Evolutionary conservation across 2,113 vertebrate species (phyloP), one percentile per base, ranked within the genome.

Genomic region (Leiothrix lutea): DNA sequence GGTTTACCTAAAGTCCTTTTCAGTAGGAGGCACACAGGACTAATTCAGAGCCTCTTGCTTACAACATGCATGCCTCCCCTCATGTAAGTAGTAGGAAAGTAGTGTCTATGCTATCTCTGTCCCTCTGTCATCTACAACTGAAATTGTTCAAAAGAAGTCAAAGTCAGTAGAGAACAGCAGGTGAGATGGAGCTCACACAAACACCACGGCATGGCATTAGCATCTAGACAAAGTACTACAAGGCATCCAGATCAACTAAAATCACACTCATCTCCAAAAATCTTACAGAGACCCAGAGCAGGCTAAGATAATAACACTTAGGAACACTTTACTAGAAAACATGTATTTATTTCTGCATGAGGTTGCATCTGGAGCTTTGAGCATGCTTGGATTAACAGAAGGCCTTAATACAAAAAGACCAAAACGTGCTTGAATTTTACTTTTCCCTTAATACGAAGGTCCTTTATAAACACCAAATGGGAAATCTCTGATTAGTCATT

Each of bases 141-240:
- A 51, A 84, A 92, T 1, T 21, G 38, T 47, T 24, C 65, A 47
- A 66, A 74, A 47, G 33, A 77, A 80, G 56, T 25, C 40, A 40
- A 84, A 88, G 54, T 50, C 72, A 93, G 31, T 1, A 40, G 58
- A 64, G 35, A 38, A 35, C 19, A 64, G 69, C 17, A 89, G 65
- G 69, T 0, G 0, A 78, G 38, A 66, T 5, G 18, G 29, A 35
- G 35, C 56, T 78, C 69, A 56, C 29, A 28, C 8, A 51, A 74
- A 47, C 42, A 45, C n/a, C 42, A 25, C 0, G 0, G 9, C 19
- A 6, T 0, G 2, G 26, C 38, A 47, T 50, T 28, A 72, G 40
- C 3, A 2, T 26, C 40, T 64, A 67, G n/a, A 53, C 28, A 38
- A 80, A 86, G 54, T 28, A 48, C 31, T 35, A 35, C 23, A 7